A percentile compares a stretch with the other conserved stretches of the same genome.
Conservation (phyloP, 2,113 vertebrate genomes). For the Tonatia bakeri region DNA sequence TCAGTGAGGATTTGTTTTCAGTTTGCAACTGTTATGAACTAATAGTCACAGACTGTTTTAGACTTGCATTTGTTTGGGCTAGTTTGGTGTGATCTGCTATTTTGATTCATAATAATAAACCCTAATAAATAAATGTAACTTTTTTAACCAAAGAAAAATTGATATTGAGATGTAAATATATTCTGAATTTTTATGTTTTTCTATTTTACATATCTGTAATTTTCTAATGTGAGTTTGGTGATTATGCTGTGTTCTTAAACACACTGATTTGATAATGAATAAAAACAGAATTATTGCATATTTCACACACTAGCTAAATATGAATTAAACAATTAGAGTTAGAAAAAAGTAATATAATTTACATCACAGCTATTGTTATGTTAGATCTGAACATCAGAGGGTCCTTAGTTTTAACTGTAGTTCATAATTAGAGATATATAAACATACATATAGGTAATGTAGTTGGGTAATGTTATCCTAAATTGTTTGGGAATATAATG, state of each 20-base stretch:
- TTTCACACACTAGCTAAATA: not conserved
- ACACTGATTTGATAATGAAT: not conserved
- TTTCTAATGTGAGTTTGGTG: not conserved
- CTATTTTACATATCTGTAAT: not conserved
- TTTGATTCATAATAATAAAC: not conserved
- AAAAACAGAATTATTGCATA: not conserved
- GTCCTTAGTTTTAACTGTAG: not conserved
- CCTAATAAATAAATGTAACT: not conserved
- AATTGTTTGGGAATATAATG: not conserved
- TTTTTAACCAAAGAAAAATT: not conserved
- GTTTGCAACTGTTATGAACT: not conserved
- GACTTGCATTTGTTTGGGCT: not conserved
- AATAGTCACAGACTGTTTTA: not conserved
- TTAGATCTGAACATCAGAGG: not conserved
- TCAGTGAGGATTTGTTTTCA: not conserved
- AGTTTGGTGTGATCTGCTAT: not conserved
- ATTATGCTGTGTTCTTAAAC: not conserved
- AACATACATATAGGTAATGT: not conserved
- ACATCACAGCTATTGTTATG: not conserved
- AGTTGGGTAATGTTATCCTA: not conserved
- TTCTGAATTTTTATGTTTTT: not conserved
- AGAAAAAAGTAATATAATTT: not conserved
- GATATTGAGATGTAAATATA: not conserved
- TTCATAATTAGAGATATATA: not conserved
- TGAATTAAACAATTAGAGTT: not conserved